Evolutionary conservation across 2,113 vertebrate genomes (phyloP), one percentile per base, ranked within the genome.

Genomic region (Tursiops truncatus): DNA sequence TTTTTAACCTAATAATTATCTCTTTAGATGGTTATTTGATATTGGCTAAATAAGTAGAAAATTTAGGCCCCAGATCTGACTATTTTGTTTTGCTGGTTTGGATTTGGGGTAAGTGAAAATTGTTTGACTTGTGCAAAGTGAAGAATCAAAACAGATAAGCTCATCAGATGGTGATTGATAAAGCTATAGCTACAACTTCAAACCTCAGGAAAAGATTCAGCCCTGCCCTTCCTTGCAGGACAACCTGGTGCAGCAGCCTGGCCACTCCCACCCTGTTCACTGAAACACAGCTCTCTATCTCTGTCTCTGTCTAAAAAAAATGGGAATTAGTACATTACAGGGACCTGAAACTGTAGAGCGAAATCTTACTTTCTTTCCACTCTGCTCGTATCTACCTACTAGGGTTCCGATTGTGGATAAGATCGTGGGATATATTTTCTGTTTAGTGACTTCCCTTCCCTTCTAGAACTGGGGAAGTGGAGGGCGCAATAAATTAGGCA

Each of bases 1-100:
- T 5, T 50, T 67, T 65, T 53, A 93, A 81, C 36, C 53, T 83
- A 33, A 28, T n/a, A 28, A 74, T 62, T 73, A 44, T 65, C 17
- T 36, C 41, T 84, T 60, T 53, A 83, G 38, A 12, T 53, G 26
- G 21, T 14, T 21, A 60, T 26, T 87, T 53, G 38, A 58, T 26
- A 53, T 80, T 76, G 25, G 20, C 3, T 53, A 31, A 91, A 62
- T 23, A 56, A 65, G 15, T 60, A 68, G 63, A 77, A 91, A 71
- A 2, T 71, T 80, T 60, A n/a, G 14, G 33, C 14, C 77, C 8
- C 36, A 63, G n/a, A 71, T 44, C 14, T 21, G 84, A 33, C 12
- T 8, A 18, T 77, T 92, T 81, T 25, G 10, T 80, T 95, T 86
- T 6, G 26, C 18, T 71, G 21, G 13, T 70, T 92, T 92, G 67